Conservation (phyloP, 2,797 vertebrate genomes). For the Nyctalus aviator region DNA sequence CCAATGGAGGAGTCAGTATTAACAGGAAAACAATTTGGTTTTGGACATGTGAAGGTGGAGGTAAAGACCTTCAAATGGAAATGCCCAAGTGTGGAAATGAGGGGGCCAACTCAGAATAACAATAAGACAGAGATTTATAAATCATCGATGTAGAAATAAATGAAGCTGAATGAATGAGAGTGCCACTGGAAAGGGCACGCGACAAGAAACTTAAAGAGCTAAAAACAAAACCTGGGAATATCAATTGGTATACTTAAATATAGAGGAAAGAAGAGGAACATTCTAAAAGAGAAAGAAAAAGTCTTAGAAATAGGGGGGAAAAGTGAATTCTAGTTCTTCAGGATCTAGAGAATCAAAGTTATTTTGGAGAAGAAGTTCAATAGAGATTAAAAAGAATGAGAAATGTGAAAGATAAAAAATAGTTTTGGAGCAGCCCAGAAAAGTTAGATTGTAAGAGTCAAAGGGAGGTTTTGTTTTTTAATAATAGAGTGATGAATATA, state of each 20-base stretch:
- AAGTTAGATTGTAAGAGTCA: not conserved
- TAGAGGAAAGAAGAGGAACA: not conserved
- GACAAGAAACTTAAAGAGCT: not conserved
- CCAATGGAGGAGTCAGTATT: not conserved
- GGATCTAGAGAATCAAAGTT: not conserved
- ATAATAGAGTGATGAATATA: not conserved
- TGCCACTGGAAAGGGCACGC: not conserved
- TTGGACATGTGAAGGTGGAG: not conserved
- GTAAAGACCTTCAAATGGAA: conserved; percentile 8
- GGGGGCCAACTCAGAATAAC: not conserved
- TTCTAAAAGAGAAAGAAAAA: not conserved
- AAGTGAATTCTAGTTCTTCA: not conserved
- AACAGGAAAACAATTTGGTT: conserved; percentile 42
- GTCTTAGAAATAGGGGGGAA: not conserved
- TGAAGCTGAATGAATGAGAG: not conserved
- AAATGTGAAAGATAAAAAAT: not conserved
- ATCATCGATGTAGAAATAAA: conserved; percentile 34
- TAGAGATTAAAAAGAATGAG: not conserved
- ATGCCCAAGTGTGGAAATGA: conserved; percentile 14
- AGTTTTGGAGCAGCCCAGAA: not conserved
- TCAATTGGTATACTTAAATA: not conserved
- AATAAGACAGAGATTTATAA: conserved; percentile 38
- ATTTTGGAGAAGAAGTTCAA: not conserved
- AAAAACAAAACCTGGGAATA: not conserved
- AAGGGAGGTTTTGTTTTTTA: not conserved